These are phyloP conservation scores for Sebastes taczanowskii DNA, from an alignment of 2,797 vertebrate species.

Conservation along the genomic window DNA sequence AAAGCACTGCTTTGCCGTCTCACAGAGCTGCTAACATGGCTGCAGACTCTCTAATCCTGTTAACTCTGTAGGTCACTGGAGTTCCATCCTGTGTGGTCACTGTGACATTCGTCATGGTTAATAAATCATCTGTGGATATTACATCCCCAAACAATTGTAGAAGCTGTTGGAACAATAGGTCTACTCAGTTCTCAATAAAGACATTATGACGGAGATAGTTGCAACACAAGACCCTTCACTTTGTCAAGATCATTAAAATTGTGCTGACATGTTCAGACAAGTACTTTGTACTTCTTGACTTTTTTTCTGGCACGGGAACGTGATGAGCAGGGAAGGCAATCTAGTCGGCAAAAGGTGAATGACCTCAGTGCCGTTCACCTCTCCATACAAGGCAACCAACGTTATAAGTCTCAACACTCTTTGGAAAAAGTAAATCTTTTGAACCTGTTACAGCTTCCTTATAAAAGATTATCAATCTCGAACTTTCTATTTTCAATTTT, in stretches of 20 bases:
- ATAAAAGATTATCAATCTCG: neutral
- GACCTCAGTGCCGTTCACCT: slow-evolving; percentile 35
- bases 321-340: no score
- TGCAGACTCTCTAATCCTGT: neutral
- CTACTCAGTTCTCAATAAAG: neutral
- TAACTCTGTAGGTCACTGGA: neutral
- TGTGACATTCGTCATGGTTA: neutral
- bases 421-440: neutral
- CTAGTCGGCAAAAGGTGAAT: slow-evolving; percentile 24
- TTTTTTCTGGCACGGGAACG: neutral
- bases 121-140: neutral
- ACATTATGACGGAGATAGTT: neutral
- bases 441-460: neutral
- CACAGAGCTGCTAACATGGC: neutral
- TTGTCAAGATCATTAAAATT: neutral
- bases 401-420: neutral
- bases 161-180: neutral
- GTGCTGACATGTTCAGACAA: neutral
- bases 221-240: neutral
- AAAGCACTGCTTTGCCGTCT: neutral
- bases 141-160: neutral
- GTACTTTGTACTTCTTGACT: neutral
- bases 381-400: neutral
- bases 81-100: neutral
- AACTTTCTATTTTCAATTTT: neutral